A percentile compares a stretch with the other conserved stretches of the same genome.
These are phyloP conservation scores for Synanthedon andrenaeformis DNA, from an alignment of 2,888 invertebrate species.

Conservation along the genomic window DNA sequence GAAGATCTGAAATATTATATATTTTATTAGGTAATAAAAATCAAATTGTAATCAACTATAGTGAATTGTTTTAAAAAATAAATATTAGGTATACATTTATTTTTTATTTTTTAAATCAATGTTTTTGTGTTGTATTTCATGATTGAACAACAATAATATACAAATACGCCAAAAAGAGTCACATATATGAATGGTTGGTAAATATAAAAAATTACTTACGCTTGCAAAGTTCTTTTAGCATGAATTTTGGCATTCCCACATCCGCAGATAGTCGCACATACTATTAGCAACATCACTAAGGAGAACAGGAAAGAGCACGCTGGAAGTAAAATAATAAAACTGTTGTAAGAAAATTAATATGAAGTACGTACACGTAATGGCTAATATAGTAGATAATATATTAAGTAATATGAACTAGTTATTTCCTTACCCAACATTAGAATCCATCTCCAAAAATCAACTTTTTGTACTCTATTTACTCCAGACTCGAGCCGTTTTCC, in stretches of 20 bases:
- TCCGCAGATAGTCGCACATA: conserved; percentile 63
- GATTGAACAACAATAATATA: too few species aligned
- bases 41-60: too few species aligned
- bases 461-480: conserved; percentile 58
- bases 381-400: too few species aligned
- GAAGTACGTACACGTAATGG: too few species aligned
- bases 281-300: conserved; percentile 53
- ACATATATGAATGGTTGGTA: too few species aligned
- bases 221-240: conserved; percentile 49
- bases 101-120: too few species aligned
- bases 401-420: too few species aligned
- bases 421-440: conserved; percentile 65
- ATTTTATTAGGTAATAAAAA: too few species aligned
- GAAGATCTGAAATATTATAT: conserved; percentile 47
- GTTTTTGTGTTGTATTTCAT: too few species aligned
- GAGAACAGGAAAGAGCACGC: conserved; percentile 47
- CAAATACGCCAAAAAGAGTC: too few species aligned
- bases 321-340: conserved; percentile 14
- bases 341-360: neutral
- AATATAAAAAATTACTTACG: conserved; percentile 30
- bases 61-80: too few species aligned
- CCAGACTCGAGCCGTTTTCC: conserved; percentile 47
- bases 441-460: conserved; percentile 76
- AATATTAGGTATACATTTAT: too few species aligned
- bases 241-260: conserved; percentile 50